Percentiles rank a stretch among this genome's conserved stretches.
phyloP scores from a whole-genome alignment of 92 coral and sea anemone species.

The Porites divaricata region DNA sequence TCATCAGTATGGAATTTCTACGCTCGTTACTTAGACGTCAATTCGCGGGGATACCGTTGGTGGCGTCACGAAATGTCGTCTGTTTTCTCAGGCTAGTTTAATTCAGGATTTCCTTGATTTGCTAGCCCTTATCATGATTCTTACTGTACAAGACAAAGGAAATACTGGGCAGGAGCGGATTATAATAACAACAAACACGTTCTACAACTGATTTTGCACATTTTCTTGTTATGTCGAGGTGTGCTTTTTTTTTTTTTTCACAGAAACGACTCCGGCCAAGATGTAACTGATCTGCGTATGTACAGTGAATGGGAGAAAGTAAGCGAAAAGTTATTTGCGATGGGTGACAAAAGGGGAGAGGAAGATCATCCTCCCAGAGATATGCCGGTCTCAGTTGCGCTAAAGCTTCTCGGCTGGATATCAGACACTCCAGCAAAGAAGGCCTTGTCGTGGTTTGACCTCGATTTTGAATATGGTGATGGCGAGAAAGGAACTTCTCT shows the following conservation, averaged over 20 bases:
- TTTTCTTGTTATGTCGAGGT: not conserved
- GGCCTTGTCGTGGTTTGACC: not conserved
- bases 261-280: not conserved
- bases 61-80: no score
- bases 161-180: not conserved
- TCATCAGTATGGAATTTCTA: no score
- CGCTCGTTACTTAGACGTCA: no score
- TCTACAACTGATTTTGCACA: not conserved
- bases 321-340: not conserved
- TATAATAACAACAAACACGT: not conserved
- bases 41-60: no score
- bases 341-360: not conserved
- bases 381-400: not conserved
- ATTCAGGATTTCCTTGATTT: no score
- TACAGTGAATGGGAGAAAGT: not conserved
- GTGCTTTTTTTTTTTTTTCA: no score
- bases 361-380: not conserved
- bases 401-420: not conserved
- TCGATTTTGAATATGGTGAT: constrained; percentile 7
- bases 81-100: no score
- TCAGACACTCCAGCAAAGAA: not conserved
- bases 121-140: no score
- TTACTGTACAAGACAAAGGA: no score
- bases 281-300: not conserved
- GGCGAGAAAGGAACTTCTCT: constrained; percentile 2